Evolutionary conservation across 2,888 invertebrate genomes (phyloP).

Genomic region (Catonia carolina): DNA sequence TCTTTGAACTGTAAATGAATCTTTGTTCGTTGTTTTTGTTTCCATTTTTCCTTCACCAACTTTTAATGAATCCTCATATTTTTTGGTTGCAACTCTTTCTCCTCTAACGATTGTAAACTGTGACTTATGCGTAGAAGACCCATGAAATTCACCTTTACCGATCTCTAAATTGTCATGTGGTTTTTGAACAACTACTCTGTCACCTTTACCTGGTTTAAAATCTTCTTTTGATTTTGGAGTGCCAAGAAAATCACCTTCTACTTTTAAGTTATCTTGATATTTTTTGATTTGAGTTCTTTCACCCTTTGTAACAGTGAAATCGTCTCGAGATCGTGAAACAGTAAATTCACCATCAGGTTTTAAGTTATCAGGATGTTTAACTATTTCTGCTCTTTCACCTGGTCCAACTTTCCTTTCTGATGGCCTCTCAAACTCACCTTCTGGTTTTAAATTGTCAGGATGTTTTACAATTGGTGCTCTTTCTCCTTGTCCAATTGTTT

Average conservation of each 20-base stretch:
- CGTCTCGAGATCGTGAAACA: slow-evolving; percentile 51
- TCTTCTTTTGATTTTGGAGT: slow-evolving; percentile 40
- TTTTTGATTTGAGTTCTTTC: slow-evolving; percentile 36
- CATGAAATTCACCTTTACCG: slow-evolving; percentile 43
- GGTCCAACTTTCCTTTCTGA: slow-evolving; percentile 34
- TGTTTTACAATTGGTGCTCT: slow-evolving; percentile 44
- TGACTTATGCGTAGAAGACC: slow-evolving; percentile 41
- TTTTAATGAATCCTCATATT: slow-evolving; percentile 48
- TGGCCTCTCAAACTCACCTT: slow-evolving; percentile 44
- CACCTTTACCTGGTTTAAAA: slow-evolving; percentile 45
- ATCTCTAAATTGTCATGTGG: slow-evolving; percentile 41
- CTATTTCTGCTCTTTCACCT: slow-evolving; percentile 30
- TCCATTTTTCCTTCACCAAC: slow-evolving; percentile 49
- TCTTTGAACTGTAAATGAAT: slow-evolving; percentile 46
- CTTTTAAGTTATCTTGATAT: slow-evolving; percentile 49
- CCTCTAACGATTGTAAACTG: slow-evolving; percentile 46
- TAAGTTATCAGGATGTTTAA: slow-evolving; percentile 37
- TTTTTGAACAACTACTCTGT: slow-evolving; percentile 44
- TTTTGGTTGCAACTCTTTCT: slow-evolving; percentile 46
- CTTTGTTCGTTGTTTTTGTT: slow-evolving; percentile 48
- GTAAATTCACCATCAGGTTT: slow-evolving; percentile 53
- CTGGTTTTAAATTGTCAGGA: slow-evolving; percentile 48
- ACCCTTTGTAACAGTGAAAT: slow-evolving; percentile 46
- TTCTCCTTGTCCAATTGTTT: slow-evolving; percentile 42
- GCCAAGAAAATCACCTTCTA: slow-evolving; percentile 50